Base-by-base conservation (phyloP, 1,140 invertebrate species). In the Cotesia chilonis region DNA sequence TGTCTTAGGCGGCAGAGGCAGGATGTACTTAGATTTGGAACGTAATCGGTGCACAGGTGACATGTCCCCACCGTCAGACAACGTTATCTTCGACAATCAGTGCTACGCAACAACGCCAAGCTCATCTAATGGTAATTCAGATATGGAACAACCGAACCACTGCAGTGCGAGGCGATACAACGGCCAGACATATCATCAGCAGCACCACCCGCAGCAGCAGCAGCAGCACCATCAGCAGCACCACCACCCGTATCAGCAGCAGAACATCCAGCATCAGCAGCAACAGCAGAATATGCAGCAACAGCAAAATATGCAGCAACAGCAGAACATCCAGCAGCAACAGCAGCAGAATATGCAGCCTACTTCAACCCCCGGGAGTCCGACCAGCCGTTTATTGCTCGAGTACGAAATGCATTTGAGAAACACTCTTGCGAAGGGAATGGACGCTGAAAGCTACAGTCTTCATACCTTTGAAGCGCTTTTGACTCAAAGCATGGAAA, bases 371-470 rank as follows among this genome's bases (percentile, higher is more conserved):
- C 94, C 94, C 2, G 94, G 94, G 20, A 95, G 94, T 12, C 95
- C 95, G 7, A 96, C 95, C 9, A 95, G 94, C 68, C 88, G 95
- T 47, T 89, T 97, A 1, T 89, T 96, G 4, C 89, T 97, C 67
- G 96, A 98, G 88, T 97, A 98, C 85, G 96, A 98, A 88, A 95
- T 97, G 92, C 95, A 97, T 87, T 89, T 98, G 55, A 88, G 96
- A 63, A 98, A 98, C 84, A 96, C 96, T 1, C 88, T 98, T 73
- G 96, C 95, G 77, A 96, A 97, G 83, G 96, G 95, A 74, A 95
- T 96, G 93, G 96, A 97, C 81, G 95, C 95, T 55, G 95, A 97
- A 86, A 96, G 94, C 80, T 97, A 96, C 85, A 96, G 95, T 83
- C 87, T 97, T 72, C 95, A 97, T 82, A 97, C 95, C 1, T 97